Base-by-base conservation (phyloP, 2,888 invertebrate species). In the Ditula angustiorana region DNA sequence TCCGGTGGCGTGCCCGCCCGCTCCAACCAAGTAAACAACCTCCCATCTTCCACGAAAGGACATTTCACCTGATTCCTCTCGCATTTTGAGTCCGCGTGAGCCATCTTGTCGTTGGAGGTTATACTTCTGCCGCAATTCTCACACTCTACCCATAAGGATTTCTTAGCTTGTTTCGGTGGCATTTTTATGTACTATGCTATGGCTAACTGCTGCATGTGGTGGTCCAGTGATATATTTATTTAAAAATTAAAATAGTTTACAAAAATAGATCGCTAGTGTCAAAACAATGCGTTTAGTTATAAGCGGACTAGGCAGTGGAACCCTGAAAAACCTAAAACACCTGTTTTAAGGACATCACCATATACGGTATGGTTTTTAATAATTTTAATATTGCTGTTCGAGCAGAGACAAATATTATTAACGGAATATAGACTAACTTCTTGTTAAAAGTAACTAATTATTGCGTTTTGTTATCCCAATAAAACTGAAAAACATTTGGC, bases 91-190 rank as follows among this genome's bases (percentile, higher is more conserved):
- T 89, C 90, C 46, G 83, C 68, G 69, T 96, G 96, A 68, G 80
- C 69, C 58, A 93, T 90, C 69, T 89, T 84, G 72, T 96, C 95
- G 78, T 94, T 95, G 44, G 92, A 89, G 56, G 93, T 83, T 77
- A 96, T 79, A 68, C 83, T 91, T 50, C 92, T 88, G 3, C 87
- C 82, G 76, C 96, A 96, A 37, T 85, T 89, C 46, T 95, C 95
- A 78, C 96, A 96, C 59, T 93, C 93, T 19, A 93, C 87, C 95
- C 95, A 96, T 5, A 91, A 79, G 1, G 93, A 88, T 66, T 92
- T 92, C 78, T 94, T 95, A 60, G 84, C 86, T 63, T 81, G 79
- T 85, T 94, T 95, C 26, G 90, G 91, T 8, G 91, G 80, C 80
- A 80, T 80, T 33, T 59, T 70, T 28, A 21, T 52, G 47, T 33